phyloP scores from a whole-genome alignment of 1,140 invertebrate species.

The Pantala flavescens region DNA sequence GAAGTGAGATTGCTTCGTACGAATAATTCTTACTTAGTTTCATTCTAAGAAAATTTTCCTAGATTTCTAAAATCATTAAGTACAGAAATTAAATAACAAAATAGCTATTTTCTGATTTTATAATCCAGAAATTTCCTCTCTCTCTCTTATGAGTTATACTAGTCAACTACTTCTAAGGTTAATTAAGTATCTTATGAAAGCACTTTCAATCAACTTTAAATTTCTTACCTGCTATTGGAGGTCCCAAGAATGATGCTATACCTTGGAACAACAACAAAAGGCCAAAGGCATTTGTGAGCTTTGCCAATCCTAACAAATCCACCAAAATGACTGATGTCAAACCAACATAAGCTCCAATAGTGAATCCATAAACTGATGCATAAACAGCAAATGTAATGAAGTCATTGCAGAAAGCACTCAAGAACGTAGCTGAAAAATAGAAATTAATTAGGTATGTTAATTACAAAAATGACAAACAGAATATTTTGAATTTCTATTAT shows the following conservation, averaged over 20 bases:
- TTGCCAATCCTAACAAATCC: conserved; percentile 75
- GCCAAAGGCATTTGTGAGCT: conserved; percentile 87
- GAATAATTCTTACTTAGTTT: no score
- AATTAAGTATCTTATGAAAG: no score
- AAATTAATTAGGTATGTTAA: conserved; percentile 29
- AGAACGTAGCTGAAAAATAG: conserved; percentile 58
- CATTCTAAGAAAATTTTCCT: no score
- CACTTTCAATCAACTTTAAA: no score
- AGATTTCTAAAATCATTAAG: no score
- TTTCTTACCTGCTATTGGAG: conserved; percentile 71
- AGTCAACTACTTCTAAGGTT: no score
- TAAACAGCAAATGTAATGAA: conserved; percentile 65
- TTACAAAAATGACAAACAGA: conserved; percentile 10
- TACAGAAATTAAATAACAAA: no score
- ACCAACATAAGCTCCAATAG: conserved; percentile 85
- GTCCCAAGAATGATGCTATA: conserved; percentile 75
- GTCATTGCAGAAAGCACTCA: conserved; percentile 58
- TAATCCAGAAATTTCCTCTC: no score
- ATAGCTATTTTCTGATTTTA: no score
- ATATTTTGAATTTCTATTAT: conserved; percentile 15
- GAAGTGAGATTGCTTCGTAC: no score
- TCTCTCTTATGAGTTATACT: no score
- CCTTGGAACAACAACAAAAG: conserved; percentile 83
- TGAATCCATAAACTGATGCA: conserved; percentile 72
- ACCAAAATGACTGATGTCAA: conserved; percentile 84